Percentiles rank a stretch among this genome's conserved stretches.
Conservation (phyloP, 2,797 vertebrate species). For the Halcyon smyrnensis region DNA sequence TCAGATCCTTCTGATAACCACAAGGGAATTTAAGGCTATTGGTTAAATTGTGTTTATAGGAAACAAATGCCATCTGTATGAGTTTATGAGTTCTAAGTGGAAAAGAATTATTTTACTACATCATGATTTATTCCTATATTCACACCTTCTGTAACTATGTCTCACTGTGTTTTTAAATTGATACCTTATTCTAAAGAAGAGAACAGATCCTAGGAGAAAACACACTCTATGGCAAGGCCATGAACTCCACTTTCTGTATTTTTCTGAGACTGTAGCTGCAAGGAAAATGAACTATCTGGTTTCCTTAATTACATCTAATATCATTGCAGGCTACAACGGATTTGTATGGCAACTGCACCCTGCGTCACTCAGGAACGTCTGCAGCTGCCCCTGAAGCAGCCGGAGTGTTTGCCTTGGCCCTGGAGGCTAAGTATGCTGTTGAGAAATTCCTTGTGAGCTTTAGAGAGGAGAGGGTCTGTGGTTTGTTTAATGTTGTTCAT, state of each 20-base stretch:
- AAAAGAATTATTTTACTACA: neutral
- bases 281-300: neutral
- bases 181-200: neutral
- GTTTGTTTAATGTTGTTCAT: neutral
- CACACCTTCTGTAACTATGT: neutral
- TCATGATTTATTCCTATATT: neutral
- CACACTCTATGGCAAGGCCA: neutral
- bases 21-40: neutral
- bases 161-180: neutral
- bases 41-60: neutral
- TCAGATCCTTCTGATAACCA: neutral
- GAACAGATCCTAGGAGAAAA: neutral
- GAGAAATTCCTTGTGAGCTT: neutral
- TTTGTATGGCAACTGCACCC: conserved; percentile 97
- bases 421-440: conserved; percentile 95
- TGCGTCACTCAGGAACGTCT: conserved; percentile 97
- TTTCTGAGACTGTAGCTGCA: neutral
- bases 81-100: neutral
- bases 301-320: conserved; percentile 45
- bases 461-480: neutral
- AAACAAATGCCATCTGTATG: neutral
- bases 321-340: conserved; percentile 95
- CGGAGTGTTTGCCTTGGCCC: conserved; percentile 94
- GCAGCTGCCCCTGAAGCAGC: conserved; percentile 98
- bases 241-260: neutral